Conservation (phyloP, 1,140 invertebrate genomes). For the Psilanteris sp. region DNA sequence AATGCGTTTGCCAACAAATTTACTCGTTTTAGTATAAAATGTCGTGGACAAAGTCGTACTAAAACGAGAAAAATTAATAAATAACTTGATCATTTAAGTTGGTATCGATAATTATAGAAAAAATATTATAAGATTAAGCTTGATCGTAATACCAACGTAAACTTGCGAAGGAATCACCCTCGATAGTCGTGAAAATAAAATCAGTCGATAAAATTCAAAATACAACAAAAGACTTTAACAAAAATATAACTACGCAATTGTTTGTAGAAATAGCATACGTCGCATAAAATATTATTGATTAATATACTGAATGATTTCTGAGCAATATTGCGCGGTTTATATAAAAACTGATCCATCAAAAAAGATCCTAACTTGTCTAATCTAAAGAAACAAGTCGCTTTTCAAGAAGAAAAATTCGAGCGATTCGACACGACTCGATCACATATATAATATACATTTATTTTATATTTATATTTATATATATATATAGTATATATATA, state of each 20-base stretch:
- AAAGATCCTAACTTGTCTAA: conserved; percentile 26
- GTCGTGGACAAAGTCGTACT: conserved; percentile 1
- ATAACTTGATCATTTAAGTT: conserved; percentile 15
- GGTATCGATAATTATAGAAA: conserved; percentile 8
- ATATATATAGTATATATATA: too few relatives aligned
- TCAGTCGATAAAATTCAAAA: conserved; percentile 53
- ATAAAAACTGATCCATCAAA: conserved; percentile 32
- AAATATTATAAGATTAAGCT: conserved; percentile 6
- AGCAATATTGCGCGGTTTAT: conserved; percentile 46
- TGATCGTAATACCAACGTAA: conserved; percentile 14
- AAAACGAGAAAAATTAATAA: conserved; percentile 22
- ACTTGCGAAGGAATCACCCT: conserved; percentile 3
- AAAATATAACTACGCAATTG: conserved; percentile 36
- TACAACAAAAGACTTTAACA: conserved; percentile 52
- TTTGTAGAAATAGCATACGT: neutral
- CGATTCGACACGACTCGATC: conserved; percentile 69
- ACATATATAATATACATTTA: conserved; percentile 70
- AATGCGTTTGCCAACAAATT: conserved; percentile 1
- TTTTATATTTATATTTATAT: too few relatives aligned
- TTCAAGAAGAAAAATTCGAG: conserved; percentile 65
- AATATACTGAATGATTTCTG: conserved; percentile 9
- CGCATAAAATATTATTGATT: neutral
- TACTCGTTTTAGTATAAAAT: conserved; percentile 12
- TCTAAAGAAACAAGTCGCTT: conserved; percentile 12
- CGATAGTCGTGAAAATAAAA: conserved; percentile 16